Base-by-base conservation (phyloP, 2,113 vertebrate species). In the Ciconia maguari region DNA sequence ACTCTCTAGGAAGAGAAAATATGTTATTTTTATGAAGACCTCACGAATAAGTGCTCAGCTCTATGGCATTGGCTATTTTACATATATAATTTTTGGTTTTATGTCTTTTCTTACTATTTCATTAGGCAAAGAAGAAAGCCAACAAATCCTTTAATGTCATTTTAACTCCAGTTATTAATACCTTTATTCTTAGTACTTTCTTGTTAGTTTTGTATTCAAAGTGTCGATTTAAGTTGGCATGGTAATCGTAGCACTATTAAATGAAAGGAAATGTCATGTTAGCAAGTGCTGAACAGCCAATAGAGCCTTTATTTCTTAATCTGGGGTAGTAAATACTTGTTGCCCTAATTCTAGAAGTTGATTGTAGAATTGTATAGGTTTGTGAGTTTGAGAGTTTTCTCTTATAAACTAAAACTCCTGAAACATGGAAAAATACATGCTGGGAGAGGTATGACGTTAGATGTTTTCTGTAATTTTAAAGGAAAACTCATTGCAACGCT, bases 371-470 rank as follows among this genome's bases (percentile, higher is more conserved):
- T 68, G 13, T 44, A 25, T n/a, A 64, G 11, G 2, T 95, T 60
- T 83, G 44, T n/a, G 44, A 83, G 24, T 82, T 64, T 11, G 34
- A 55, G 48, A 26, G 25, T 72, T 74, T 89, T 66, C 61, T 57
- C 29, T 72, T 30, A 11, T 9, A 72, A 80, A 49, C 5, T 80
- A 22, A 60, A 82, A 61, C 18, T 17, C 44, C 29, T 44, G 36
- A 71, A 58, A 24, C 4, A 6, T 3, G 5, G 16, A 6, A 29
- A 36, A 32, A 49, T 4, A 19, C 7, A 0, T 10, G 13, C 17
- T 52, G 38, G 8, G 14, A 6, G 32, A 36, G 29, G 13, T 12
- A 6, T 10, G 72, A 13, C 0, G 22, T 24, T 27, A 1, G 2
- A 6, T 16, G 26, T 11, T 62, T 61, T 58, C 49, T 55, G 38